Conservation (phyloP, 2,888 invertebrate species). For the Cantharis flavilabris region DNA sequence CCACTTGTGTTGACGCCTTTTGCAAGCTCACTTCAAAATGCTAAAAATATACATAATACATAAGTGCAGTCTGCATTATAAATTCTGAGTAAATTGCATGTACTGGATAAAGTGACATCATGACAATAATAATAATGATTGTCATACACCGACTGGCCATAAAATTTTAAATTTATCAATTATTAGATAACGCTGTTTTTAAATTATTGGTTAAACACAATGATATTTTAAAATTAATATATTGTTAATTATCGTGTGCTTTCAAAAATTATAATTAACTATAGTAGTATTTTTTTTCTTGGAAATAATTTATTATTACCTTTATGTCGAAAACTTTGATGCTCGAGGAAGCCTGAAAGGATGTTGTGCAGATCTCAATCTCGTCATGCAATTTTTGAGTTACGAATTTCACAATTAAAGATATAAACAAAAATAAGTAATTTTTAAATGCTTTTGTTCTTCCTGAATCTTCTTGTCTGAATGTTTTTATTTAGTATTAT, state of each 20-base stretch:
- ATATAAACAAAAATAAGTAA: background rate
- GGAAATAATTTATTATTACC: background rate
- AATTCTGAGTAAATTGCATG: slow-evolving; percentile 22
- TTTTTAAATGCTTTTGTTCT: too few species aligned
- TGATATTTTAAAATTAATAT: background rate
- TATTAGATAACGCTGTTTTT: background rate
- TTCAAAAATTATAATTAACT: background rate
- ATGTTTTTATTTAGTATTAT: background rate
- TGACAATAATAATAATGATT: background rate
- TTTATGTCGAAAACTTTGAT: background rate
- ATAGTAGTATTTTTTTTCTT: background rate
- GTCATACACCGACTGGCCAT: background rate
- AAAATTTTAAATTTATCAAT: background rate
- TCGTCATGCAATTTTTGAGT: background rate
- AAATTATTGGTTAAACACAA: background rate
- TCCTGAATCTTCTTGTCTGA: too few species aligned
- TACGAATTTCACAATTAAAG: background rate
- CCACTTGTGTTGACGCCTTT: background rate
- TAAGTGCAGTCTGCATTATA: slow-evolving; percentile 20
- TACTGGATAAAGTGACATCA: slow-evolving; percentile 7
- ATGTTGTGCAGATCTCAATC: background rate
- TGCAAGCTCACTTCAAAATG: slow-evolving; percentile 5
- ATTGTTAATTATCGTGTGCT: background rate
- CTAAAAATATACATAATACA: slow-evolving; percentile 29
- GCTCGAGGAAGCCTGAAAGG: background rate